Percentiles rank a stretch among this genome's conserved stretches.
These are phyloP conservation scores for Siniperca chuatsi DNA, from an alignment of 2,113 vertebrate genomes.

Conservation along the genomic window DNA sequence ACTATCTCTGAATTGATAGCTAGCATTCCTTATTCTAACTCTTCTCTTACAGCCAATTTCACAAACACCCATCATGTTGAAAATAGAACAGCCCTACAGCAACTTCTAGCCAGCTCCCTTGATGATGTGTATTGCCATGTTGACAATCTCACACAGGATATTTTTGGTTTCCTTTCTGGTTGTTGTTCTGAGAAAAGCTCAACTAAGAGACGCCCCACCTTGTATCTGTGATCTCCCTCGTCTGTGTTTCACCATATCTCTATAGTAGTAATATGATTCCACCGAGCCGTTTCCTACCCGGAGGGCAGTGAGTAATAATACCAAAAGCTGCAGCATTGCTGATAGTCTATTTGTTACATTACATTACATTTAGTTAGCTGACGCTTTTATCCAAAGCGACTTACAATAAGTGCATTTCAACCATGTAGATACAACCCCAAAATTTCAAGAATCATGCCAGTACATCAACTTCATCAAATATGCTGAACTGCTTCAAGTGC, in stretches of 20 bases:
- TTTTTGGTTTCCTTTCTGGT: slow-evolving; percentile 43
- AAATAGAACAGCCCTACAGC: slow-evolving; percentile 63
- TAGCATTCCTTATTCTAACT: neutral
- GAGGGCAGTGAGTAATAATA: slow-evolving; percentile 28
- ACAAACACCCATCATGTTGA: slow-evolving; percentile 43
- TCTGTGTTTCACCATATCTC: slow-evolving; percentile 28
- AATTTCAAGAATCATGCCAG: too few species aligned
- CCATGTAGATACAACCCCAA: too few species aligned
- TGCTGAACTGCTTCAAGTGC: too few species aligned
- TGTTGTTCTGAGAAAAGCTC: slow-evolving; percentile 32
- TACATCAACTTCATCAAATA: too few species aligned
- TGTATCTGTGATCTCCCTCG: slow-evolving; percentile 13
- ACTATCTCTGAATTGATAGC: neutral
- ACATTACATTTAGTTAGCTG: too few species aligned
- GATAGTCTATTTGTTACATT: neutral
- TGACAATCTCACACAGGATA: slow-evolving; percentile 49
- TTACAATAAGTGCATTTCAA: too few species aligned
- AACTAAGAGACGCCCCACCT: slow-evolving; percentile 14
- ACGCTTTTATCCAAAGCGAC: too few species aligned
- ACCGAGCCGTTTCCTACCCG: slow-evolving; percentile 9
- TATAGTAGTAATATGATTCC: slow-evolving; percentile 25
- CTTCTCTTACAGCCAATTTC: slow-evolving; percentile 18
- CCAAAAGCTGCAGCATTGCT: neutral
- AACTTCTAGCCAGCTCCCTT: slow-evolving; percentile 35
- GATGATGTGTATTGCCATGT: slow-evolving; percentile 34